Conservation (phyloP, 2,113 vertebrate species). For the Calidris pugnax region DNA sequence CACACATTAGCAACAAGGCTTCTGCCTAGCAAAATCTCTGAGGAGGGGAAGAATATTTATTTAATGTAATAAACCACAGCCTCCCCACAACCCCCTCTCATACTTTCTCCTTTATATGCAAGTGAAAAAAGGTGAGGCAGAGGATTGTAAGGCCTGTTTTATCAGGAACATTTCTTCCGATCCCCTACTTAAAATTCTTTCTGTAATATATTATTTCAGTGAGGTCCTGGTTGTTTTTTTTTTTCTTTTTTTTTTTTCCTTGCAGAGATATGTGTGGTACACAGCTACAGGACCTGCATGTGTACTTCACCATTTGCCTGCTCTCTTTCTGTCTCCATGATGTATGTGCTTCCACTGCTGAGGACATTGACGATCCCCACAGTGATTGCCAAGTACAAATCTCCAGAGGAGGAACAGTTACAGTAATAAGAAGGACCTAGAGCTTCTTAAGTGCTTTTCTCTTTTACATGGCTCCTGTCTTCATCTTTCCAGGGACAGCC, state of each 20-base stretch:
- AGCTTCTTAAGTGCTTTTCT: background rate
- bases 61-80: background rate
- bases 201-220: background rate
- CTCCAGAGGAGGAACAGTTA: background rate
- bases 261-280: rapidly evolving
- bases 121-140: background rate
- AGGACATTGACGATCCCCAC: background rate
- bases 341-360: background rate
- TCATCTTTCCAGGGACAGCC: background rate
- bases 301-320: background rate
- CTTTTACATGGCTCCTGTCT: background rate
- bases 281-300: background rate
- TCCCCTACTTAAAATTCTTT: background rate
- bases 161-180: background rate
- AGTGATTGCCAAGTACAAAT: background rate
- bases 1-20: background rate
- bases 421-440: background rate
- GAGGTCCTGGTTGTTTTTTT: background rate
- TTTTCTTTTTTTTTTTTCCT: background rate
- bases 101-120: background rate
- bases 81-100: background rate
- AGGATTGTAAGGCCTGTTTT: background rate
- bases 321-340: background rate
- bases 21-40: background rate
- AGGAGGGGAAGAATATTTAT: background rate